Conservation (phyloP, 35 echinoderm and acorn worm genomes). For the Apostichopus californicus region DNA sequence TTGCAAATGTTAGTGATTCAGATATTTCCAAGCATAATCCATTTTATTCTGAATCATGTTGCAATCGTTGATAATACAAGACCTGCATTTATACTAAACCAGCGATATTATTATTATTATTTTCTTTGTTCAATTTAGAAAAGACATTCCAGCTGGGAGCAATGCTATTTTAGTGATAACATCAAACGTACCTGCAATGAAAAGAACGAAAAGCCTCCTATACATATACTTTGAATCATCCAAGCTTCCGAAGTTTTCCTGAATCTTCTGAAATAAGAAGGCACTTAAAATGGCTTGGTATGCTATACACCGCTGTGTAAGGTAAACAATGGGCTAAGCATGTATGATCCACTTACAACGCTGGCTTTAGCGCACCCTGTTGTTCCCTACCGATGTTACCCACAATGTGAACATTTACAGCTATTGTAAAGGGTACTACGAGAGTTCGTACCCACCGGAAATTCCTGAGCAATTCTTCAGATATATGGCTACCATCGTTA, state of each 20-base stretch:
- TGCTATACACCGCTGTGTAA: constrained; percentile 57
- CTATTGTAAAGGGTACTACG: constrained; percentile 69
- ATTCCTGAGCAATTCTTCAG: constrained; percentile 61
- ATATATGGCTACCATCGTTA: constrained; percentile 56
- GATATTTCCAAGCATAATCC: no score
- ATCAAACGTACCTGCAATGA: constrained; percentile 64
- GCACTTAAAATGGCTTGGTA: constrained; percentile 61
- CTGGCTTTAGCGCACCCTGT: constrained; percentile 56
- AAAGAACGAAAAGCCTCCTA: constrained; percentile 64
- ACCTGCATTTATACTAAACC: no score
- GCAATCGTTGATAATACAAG: no score
- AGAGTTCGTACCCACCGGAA: constrained; percentile 28
- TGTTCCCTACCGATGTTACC: constrained; percentile 79
- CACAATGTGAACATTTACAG: constrained; percentile 73
- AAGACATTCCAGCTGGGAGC: no score
- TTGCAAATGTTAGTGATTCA: no score
- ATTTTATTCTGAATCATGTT: no score
- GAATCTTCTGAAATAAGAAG: constrained; percentile 65
- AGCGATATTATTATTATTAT: no score
- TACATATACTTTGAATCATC: constrained; percentile 59
- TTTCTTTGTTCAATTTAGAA: no score
- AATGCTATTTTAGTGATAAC: no score
- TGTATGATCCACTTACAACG: constrained; percentile 58
- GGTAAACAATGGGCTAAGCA: not conserved
- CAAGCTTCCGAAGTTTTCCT: constrained; percentile 37